These are phyloP conservation scores for Hoplodrina blanda DNA, from an alignment of 2,888 invertebrate species.

Conservation along the genomic window DNA sequence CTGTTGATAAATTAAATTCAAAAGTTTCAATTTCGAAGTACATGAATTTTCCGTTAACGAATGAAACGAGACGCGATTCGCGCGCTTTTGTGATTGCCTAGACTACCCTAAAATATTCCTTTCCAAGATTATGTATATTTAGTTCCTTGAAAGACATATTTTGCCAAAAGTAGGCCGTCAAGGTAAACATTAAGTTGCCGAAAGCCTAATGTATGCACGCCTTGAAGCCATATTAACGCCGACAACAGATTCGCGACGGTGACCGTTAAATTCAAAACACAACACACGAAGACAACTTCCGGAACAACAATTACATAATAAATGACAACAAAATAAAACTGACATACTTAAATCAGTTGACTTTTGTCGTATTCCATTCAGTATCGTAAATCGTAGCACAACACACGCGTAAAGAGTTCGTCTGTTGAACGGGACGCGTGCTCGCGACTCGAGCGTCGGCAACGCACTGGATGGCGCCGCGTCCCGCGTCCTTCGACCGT, in stretches of 20 bases:
- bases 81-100: constrained; percentile 3
- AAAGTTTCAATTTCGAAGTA: constrained; percentile 5
- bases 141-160: constrained; percentile 47
- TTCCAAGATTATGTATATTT: constrained; percentile 20
- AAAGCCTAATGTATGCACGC: constrained; percentile 72
- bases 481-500: constrained; percentile 84
- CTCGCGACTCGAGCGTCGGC: constrained; percentile 67
- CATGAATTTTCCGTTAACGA: neutral
- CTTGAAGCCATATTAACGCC: constrained; percentile 65
- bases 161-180: constrained; percentile 64
- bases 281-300: constrained; percentile 69
- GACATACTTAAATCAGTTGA: constrained; percentile 85
- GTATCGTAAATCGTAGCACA: constrained; percentile 65
- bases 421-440: constrained; percentile 55
- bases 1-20: constrained; percentile 3
- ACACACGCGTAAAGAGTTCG: constrained; percentile 64
- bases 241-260: constrained; percentile 71
- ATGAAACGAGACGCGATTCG: neutral
- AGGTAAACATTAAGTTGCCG: constrained; percentile 66
- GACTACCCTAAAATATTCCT: constrained; percentile 3
- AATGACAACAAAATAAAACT: constrained; percentile 73
- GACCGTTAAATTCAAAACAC: constrained; percentile 74
- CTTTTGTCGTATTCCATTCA: constrained; percentile 67
- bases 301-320: constrained; percentile 67
- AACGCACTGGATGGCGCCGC: constrained; percentile 74